Evolutionary conservation across 64 coral and sea anemone genomes (phyloP), one percentile per base, ranked within the genome.

Genomic region (Stichodactyla helianthus): DNA sequence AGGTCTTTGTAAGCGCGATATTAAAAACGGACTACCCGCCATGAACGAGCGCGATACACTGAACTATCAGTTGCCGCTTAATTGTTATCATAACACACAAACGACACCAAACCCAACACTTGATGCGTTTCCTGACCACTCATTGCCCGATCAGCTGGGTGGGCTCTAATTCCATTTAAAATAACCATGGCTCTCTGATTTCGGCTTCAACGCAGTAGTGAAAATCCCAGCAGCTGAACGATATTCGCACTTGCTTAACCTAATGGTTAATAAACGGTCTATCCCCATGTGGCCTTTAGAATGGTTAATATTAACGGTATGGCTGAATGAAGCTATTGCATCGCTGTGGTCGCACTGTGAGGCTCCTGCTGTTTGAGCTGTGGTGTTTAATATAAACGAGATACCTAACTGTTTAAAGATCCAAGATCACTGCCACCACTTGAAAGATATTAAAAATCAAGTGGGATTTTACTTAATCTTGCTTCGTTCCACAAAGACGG

Each of bases 311-410:
- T 52, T 81, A 81, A 81, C 78, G 52, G 78, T 7, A 52, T 81
- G 35, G 50, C 68, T 74, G 68, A 74, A 7, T 28, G 51, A 82
- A 54, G 51, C 10, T 60, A 60, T 60, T 35, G 83, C 83, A 18
- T 25, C 53, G 55, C 59, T 54, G 27, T 35, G 54, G 83, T 84
- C 83, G 14, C 53, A 50, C 83, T 60, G 83, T 44, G 83, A 35
- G 25, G 14, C 13, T 26, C 83, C 83, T 13, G 83, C 83, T 84
- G 83, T 58, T 60, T 25, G 83, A 84, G 6, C 56, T 23, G 27
- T 23, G 27, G 44, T 84, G 83, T 84, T 84, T 84, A 84, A 53
- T 63, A 84, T 84, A 84, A 58, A 84, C 83, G 50, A 60, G 27
- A 58, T 35, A 53, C 83, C 55, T 84, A 84, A n/a, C 16, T 65